phyloP scores from a whole-genome alignment of 2,113 vertebrate species.

The Lagopus muta region DNA sequence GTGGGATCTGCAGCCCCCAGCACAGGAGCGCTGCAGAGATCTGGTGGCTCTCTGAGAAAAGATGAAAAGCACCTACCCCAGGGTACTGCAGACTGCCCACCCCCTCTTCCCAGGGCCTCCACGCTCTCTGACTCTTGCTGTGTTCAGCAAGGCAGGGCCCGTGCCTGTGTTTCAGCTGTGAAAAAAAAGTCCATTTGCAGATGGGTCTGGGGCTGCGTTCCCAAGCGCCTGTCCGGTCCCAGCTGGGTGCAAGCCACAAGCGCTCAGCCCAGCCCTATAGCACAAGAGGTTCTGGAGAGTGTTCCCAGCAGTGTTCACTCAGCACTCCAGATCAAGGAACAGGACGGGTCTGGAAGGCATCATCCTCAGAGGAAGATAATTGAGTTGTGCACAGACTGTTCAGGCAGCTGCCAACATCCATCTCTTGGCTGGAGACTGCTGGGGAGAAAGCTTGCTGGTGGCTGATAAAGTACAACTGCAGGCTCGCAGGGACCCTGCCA shows the following conservation, averaged over 20 bases:
- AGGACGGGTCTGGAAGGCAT: constrained; percentile 20
- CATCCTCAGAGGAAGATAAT: constrained; percentile 27
- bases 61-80: too few relatives aligned
- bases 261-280: not conserved
- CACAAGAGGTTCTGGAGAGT: not conserved
- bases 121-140: too few relatives aligned
- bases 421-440: not conserved
- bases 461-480: constrained; percentile 40
- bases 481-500: not conserved
- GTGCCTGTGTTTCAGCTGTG: not conserved
- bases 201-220: not conserved
- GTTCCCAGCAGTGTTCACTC: not conserved
- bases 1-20: not conserved
- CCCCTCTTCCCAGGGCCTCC: not conserved
- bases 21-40: not conserved
- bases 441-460: constrained; percentile 23
- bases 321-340: not conserved
- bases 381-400: constrained; percentile 7
- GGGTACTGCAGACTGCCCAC: not conserved
- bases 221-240: not conserved
- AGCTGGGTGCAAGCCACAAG: constrained; percentile 8
- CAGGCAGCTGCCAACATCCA: constrained; percentile 57
- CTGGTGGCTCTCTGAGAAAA: not conserved
- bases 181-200: not conserved
- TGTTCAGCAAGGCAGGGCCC: not conserved